phyloP scores from a whole-genome alignment of 2,888 invertebrate genomes.

The Parascotia fuliginaria region DNA sequence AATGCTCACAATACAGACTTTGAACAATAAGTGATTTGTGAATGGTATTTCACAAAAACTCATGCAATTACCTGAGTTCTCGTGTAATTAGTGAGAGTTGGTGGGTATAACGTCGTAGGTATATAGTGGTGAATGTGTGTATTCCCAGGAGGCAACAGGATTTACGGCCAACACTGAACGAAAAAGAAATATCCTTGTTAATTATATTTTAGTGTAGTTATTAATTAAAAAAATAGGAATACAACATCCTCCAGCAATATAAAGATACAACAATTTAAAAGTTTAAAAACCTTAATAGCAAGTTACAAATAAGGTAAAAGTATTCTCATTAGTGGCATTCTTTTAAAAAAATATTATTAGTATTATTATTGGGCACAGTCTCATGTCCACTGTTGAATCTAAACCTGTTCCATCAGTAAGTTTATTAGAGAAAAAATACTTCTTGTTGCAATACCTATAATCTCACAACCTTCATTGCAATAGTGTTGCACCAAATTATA shows the following conservation, averaged over 20 bases:
- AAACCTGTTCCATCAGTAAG: no score
- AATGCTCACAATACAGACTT: not conserved
- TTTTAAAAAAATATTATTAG: no score
- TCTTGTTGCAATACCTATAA: no score
- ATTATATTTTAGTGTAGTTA: conserved; percentile 7
- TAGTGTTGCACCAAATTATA: no score
- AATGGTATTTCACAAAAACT: not conserved
- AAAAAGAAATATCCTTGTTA: conserved; percentile 67
- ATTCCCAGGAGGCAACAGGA: conserved; percentile 33
- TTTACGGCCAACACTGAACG: conserved; percentile 79
- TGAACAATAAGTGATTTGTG: not conserved
- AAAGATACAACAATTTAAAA: no score
- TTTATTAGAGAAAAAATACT: no score
- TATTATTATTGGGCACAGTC: no score
- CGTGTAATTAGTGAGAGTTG: conserved; percentile 21
- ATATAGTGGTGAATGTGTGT: conserved; percentile 9
- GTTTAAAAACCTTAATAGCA: no score
- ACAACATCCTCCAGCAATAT: not conserved
- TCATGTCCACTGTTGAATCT: no score
- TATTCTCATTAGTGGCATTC: no score
- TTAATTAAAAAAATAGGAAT: not conserved
- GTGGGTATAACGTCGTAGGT: conserved; percentile 16
- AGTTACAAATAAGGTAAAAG: no score
- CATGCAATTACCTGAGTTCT: conserved; percentile 27
- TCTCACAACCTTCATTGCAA: no score